phyloP scores from a whole-genome alignment of 2,113 vertebrate genomes.

The Chrysochloris asiatica region DNA sequence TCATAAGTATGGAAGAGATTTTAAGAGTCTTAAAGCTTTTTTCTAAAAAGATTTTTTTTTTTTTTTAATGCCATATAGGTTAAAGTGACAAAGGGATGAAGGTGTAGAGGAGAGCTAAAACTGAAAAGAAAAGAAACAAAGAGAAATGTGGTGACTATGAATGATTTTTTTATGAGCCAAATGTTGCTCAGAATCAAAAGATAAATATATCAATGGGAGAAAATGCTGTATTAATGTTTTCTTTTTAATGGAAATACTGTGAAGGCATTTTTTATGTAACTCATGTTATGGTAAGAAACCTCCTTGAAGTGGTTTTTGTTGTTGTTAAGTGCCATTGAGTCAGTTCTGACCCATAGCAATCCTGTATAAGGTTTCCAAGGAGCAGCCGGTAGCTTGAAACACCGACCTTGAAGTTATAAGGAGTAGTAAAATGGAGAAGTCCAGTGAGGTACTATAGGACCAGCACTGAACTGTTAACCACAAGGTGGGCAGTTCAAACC shows the following conservation, averaged over 20 bases:
- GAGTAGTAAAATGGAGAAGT: background rate
- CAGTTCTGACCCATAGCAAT: too few species aligned
- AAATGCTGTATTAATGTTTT: background rate
- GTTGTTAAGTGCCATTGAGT: too few species aligned
- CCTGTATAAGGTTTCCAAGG: too few species aligned
- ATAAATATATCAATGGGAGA: background rate
- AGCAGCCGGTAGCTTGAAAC: too few species aligned
- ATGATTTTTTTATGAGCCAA: background rate
- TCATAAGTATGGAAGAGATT: background rate
- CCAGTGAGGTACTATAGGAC: too few species aligned
- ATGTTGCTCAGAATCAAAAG: background rate
- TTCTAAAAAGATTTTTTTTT: background rate
- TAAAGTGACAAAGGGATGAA: background rate
- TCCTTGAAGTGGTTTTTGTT: too few species aligned
- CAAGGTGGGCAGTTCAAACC: too few species aligned
- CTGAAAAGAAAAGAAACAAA: background rate
- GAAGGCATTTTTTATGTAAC: rapidly evolving
- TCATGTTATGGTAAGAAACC: background rate
- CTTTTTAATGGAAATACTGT: background rate
- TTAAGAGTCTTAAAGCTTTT: background rate
- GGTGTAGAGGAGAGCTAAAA: background rate
- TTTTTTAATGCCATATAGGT: background rate
- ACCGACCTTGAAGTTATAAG: background rate
- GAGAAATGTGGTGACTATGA: background rate
- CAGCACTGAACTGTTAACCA: too few species aligned